Evolutionary conservation across 2,797 vertebrate genomes (phyloP).

Genomic region (Myoxocephalus aenaeus): DNA sequence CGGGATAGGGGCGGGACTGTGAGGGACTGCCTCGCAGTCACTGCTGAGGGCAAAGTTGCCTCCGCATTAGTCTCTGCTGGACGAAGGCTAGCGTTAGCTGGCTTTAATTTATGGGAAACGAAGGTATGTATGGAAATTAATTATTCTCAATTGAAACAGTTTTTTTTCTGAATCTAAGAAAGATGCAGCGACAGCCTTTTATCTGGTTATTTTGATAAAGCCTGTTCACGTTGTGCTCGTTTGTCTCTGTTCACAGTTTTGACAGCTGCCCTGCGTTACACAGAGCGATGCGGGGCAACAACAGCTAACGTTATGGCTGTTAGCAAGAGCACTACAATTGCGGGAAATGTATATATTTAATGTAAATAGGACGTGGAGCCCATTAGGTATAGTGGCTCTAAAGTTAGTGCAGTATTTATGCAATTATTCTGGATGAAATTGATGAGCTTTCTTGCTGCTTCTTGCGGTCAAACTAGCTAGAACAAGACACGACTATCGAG

Average conservation of each 20-base stretch:
- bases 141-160: background rate
- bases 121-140: conserved; percentile 59
- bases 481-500: background rate
- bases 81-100: conserved; percentile 61
- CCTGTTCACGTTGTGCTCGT: background rate
- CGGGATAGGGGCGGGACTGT: conserved; percentile 2
- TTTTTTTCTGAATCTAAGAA: background rate
- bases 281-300: conserved; percentile 40
- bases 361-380: background rate
- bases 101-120: conserved; percentile 48
- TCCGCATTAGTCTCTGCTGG: rapidly evolving
- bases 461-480: conserved; percentile 15
- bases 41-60: conserved; percentile 16
- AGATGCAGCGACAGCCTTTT: rapidly evolving
- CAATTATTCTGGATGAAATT: conserved; percentile 21
- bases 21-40: conserved; percentile 52
- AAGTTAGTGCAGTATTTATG: background rate
- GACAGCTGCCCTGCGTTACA: conserved; percentile 63
- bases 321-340: background rate
- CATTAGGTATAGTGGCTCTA: rapidly evolving
- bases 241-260: conserved; percentile 46
- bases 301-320: conserved; percentile 13
- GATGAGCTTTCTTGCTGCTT: conserved; percentile 13
- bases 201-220: background rate
- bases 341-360: background rate